Percentiles rank a stretch among this genome's conserved stretches.
Evolutionary conservation across 2,888 invertebrate genomes (phyloP).

Genomic region (Drosophila demipolita): DNA sequence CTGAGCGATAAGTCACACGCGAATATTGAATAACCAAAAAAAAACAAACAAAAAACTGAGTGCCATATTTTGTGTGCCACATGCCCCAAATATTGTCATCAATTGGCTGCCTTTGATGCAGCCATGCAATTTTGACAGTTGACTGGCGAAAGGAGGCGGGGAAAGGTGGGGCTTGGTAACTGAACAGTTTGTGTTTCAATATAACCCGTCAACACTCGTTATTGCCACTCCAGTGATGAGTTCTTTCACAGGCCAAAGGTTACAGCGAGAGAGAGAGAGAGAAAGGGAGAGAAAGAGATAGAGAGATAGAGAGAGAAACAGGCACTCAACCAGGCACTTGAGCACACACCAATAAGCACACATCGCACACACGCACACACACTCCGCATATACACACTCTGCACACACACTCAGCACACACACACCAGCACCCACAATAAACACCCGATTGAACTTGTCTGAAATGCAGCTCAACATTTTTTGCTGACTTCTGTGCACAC

Average conservation of each 20-base stretch:
- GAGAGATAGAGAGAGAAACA: background rate
- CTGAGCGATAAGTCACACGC: conserved; percentile 68
- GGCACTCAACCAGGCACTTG: conserved; percentile 15
- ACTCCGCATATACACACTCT: conserved; percentile 3
- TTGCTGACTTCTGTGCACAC: conserved; percentile 28
- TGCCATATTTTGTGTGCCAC: conserved; percentile 22
- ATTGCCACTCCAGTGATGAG: conserved; percentile 72
- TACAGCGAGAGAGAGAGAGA: conserved; percentile 7
- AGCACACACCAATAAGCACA: conserved; percentile 25
- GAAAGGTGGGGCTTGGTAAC: background rate
- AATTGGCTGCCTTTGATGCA: conserved; percentile 58
- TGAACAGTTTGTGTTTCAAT: conserved; percentile 60
- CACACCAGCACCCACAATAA: conserved; percentile 27
- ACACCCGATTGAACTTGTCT: conserved; percentile 53
- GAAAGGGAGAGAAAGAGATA: conserved; percentile 7
- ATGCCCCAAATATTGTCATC: conserved; percentile 42
- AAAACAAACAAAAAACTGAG: conserved; percentile 2
- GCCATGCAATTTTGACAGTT: background rate
- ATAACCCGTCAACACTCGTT: conserved; percentile 69
- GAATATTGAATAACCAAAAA: conserved; percentile 28
- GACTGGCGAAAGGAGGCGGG: background rate
- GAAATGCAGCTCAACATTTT: conserved; percentile 66
- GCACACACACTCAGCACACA: conserved; percentile 25
- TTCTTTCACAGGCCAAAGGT: conserved; percentile 30
- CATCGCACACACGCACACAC: conserved; percentile 3